Evolutionary conservation across 2,113 vertebrate species (phyloP).

Genomic region (Sinocyclocheilus anshuiensis): DNA sequence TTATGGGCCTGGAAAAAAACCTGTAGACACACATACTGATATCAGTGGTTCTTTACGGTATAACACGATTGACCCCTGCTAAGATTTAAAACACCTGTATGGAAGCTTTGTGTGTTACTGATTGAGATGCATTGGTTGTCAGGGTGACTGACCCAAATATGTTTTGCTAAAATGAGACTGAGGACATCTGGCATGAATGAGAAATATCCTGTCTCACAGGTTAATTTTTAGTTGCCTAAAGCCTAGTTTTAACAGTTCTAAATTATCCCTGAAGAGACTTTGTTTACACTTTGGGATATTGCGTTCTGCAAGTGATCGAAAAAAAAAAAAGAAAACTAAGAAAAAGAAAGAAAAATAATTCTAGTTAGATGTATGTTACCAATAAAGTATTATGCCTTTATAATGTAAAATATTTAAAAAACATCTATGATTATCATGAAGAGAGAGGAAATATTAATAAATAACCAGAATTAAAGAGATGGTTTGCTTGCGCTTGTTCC

Average conservation of each 20-base stretch:
- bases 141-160: slow-evolving; percentile 34
- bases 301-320: not conserved
- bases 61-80: not conserved
- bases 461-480: not conserved
- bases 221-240: slow-evolving; percentile 76
- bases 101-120: not conserved
- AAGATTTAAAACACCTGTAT: slow-evolving; percentile 10
- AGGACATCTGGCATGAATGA: slow-evolving; percentile 72
- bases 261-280: not conserved
- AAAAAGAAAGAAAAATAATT: not conserved
- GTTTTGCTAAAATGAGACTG: not conserved
- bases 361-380: not conserved
- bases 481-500: not conserved
- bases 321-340: not conserved
- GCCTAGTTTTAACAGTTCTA: not conserved
- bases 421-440: not conserved
- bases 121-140: not conserved
- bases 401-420: not conserved
- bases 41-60: slow-evolving; percentile 48
- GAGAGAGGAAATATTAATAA: slow-evolving; percentile 4
- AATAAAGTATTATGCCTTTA: not conserved
- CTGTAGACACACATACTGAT: slow-evolving; percentile 32
- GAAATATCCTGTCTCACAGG: slow-evolving; percentile 72
- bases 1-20: slow-evolving; percentile 41
- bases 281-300: no score